These are phyloP conservation scores for Leuciscus idus DNA, from an alignment of 2,113 vertebrate genomes.

Conservation along the genomic window DNA sequence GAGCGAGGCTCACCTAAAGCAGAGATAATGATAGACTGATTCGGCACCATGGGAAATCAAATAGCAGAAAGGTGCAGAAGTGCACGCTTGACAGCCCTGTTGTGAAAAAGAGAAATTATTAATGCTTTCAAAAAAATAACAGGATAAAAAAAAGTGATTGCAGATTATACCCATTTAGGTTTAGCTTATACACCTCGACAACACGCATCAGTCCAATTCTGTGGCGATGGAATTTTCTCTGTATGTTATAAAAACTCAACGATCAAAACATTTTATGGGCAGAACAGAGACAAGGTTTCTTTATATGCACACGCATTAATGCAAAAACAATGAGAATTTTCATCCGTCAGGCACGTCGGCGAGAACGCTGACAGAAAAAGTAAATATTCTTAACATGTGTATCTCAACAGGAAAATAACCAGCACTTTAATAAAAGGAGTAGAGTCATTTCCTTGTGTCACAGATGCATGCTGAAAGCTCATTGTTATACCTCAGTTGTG, in stretches of 20 bases:
- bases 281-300: neutral
- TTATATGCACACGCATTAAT: constrained; percentile 4
- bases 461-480: constrained; percentile 55
- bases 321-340: constrained; percentile 31
- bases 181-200: constrained; percentile 1
- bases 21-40: constrained; percentile 45
- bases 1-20: constrained; percentile 35
- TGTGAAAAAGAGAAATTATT: constrained; percentile 41
- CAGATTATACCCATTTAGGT: constrained; percentile 36
- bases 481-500: constrained; percentile 53
- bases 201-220: neutral
- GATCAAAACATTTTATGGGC: constrained; percentile 21
- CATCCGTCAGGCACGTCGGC: constrained; percentile 17
- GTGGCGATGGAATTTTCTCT: neutral
- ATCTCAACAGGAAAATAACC: constrained; percentile 43
- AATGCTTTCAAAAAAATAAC: constrained; percentile 43
- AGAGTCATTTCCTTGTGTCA: constrained; percentile 50
- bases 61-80: constrained; percentile 33
- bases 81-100: constrained; percentile 36
- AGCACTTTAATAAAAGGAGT: constrained; percentile 31
- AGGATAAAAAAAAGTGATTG: constrained; percentile 3
- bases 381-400: constrained; percentile 35
- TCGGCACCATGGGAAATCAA: constrained; percentile 38
- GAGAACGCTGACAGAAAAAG: constrained; percentile 28
- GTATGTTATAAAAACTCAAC: constrained; percentile 15